Conservation (phyloP, 2,888 invertebrate genomes). For the Tetranychus piercei region DNA sequence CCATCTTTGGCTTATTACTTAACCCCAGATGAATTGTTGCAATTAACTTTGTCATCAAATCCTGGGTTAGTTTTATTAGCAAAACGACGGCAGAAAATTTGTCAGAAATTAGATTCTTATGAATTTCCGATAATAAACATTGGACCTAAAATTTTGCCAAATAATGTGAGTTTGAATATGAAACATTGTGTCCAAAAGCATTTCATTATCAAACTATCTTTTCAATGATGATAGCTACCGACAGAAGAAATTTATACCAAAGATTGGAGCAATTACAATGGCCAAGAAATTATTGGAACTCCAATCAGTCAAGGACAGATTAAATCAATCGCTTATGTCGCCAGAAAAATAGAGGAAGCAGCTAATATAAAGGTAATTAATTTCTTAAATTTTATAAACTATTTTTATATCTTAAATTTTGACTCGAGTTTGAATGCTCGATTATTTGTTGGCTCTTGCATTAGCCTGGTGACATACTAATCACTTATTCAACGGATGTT, state of each 20-base stretch:
- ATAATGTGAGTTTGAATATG: conserved; percentile 8
- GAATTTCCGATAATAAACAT: conserved; percentile 10
- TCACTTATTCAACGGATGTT: conserved; percentile 58
- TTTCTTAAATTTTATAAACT: neutral
- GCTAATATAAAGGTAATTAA: conserved; percentile 10
- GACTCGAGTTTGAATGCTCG: conserved; percentile 36
- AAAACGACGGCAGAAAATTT: conserved; percentile 3
- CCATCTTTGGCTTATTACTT: conserved; percentile 48
- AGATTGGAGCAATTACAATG: neutral
- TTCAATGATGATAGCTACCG: neutral
- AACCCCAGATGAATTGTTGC: conserved; percentile 45
- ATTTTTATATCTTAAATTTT: neutral
- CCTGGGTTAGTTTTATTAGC: conserved; percentile 15
- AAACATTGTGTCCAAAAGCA: neutral
- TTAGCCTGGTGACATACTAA: conserved; percentile 47
- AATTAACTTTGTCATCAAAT: conserved; percentile 34
- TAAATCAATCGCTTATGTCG: conserved; percentile 16
- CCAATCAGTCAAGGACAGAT: conserved; percentile 14
- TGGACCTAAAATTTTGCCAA: conserved; percentile 17
- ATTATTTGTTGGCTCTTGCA: neutral
- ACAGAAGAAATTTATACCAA: neutral
- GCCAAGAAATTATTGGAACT: conserved; percentile 1
- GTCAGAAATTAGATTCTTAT: conserved; percentile 9
- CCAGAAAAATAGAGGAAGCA: conserved; percentile 15
- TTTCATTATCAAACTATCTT: neutral